Base-by-base conservation (phyloP, 2,113 vertebrate genomes). In the Protobothrops mucrosquamatus region DNA sequence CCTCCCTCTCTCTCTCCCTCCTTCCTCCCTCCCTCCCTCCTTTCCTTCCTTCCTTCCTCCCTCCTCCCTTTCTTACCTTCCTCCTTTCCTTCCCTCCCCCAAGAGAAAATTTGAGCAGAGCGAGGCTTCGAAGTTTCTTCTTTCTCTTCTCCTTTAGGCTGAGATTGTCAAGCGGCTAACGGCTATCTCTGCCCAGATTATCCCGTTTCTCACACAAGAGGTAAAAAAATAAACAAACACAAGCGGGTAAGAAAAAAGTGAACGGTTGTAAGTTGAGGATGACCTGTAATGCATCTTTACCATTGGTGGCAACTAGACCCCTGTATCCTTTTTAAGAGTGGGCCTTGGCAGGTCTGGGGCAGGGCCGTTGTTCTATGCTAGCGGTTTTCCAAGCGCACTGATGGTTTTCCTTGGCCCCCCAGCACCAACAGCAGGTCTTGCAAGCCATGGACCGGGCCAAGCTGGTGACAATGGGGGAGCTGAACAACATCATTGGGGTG, bases 351-450 rank as follows among this genome's bases (percentile, higher is more conserved):
- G 15, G 64, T 1, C 5, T 7, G 64, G 64, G 29, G n/a, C 69
- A 6, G 15, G 24, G 24, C 29, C 0, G 2, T 0, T 11, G 59
- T 18, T 74, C 18, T 2, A 1, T 2, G 64, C 29, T 1, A 34
- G 64, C n/a, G n/a, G n/a, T n/a, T n/a, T n/a, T n/a, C n/a, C n/a
- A n/a, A n/a, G n/a, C n/a, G n/a, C 14, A 7, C 69, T 39, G 69
- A 74, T 6, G 2, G 1, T 9, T 0, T 0, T 89, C 69, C 56
- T 94, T 89, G 95, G 9, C 52, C 92, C 52, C 92, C 57, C 43
- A 99, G 99, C 99, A 99, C 93, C 99, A 99, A 95, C 99, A 99
- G 96, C 99, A 99, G 96, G 99, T 99, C 92, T 97, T 99, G 69
- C 99, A 99, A 97, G 99, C 99, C 0, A 98, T 99, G 97, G 99